Evolutionary conservation across 2,888 invertebrate genomes (phyloP).

Genomic region (Artemia sinica): DNA sequence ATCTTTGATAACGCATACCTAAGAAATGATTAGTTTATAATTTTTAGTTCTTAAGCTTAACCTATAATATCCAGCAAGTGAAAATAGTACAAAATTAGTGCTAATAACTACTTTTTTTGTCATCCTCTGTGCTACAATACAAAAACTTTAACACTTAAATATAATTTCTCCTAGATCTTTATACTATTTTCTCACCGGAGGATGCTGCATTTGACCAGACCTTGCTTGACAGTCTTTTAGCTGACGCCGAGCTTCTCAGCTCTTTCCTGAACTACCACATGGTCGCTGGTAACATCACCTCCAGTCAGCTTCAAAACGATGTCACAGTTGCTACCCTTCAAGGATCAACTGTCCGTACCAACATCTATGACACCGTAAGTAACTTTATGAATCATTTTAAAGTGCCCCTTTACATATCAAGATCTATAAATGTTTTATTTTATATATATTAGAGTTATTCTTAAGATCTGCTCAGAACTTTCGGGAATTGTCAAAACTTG

Average conservation of each 20-base stretch:
- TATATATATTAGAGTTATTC: no score
- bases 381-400: neutral
- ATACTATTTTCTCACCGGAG: neutral
- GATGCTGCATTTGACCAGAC: slow-evolving; percentile 9
- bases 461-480: no score
- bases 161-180: neutral
- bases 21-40: no score
- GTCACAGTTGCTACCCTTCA: neutral
- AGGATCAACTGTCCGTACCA: neutral
- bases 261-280: slow-evolving; percentile 18
- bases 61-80: no score
- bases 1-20: no score
- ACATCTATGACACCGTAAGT: neutral
- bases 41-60: no score
- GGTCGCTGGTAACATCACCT: slow-evolving; percentile 16
- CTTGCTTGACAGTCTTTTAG: slow-evolving; percentile 5
- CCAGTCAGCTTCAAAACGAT: neutral
- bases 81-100: no score
- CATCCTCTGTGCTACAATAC: no score
- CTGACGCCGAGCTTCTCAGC: slow-evolving; percentile 10
- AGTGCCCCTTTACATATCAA: neutral
- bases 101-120: no score
- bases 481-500: no score
- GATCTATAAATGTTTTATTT: no score
- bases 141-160: no score